Base-by-base conservation (phyloP, 2,888 invertebrate species). In the Pycnomerus fuliginosus region DNA sequence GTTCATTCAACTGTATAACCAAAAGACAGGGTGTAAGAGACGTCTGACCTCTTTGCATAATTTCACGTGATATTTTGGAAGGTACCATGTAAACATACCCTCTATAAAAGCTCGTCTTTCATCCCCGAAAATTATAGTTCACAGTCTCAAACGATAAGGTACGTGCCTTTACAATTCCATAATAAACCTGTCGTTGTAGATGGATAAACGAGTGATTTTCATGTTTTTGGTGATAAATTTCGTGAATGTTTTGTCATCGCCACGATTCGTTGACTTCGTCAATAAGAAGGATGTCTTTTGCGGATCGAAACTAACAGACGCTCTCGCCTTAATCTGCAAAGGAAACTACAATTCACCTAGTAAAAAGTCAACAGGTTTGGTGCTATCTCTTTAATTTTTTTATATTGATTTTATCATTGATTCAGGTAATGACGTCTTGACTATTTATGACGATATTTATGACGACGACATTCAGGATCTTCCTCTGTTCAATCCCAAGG, bases 281-380 rank as follows among this genome's bases (percentile, higher is more conserved):
- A 38, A 44, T 16, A 44, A 44, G 12, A 8, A 33, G 4, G 44
- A 44, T 16, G 10, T 37, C 12, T 44, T 27, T 16, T 44, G 44
- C 20, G 44, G 44, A 1, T n/a, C 17, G 1, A 37, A 38, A 28
- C 23, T 44, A 3, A 17, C 37, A 8, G 28, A 38, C 3, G 16
- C 44, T 11, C 14, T 44, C 7, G 31, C 37, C 3, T n/a, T 44
- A 16, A 16, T 37, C 1, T 44, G 44, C 16, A 37, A 38, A 24
- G 44, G 44, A 2, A 38, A 25, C n/a, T 44, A 44, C 22, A 27
- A 44, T 17, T 44, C 44, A 5, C 41, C 37, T 2, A 20, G 16
- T 4, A 38, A 44, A 27, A 37, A 37, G 15, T 32, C 37, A 28
- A 28, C 10, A 28, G 11, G 2, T 8, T 7, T 10, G 3, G 25